Evolutionary conservation across 2,113 vertebrate species (phyloP).

Genomic region (Nipponia nippon): DNA sequence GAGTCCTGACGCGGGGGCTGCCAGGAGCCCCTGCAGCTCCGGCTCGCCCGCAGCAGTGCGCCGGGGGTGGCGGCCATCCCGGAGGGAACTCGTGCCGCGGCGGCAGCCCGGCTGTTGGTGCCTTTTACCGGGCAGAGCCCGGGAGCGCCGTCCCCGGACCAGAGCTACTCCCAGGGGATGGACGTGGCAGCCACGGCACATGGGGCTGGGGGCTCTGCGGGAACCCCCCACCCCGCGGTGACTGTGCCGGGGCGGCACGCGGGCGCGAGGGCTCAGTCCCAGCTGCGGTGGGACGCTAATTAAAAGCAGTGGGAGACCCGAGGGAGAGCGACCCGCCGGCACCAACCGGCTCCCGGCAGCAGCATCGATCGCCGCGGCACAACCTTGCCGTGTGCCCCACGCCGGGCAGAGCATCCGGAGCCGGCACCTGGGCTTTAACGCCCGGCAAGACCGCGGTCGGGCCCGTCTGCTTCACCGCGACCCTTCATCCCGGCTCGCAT

Average conservation of each 20-base stretch:
- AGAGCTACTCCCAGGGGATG: background rate
- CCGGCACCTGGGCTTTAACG: background rate
- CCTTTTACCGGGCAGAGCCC: background rate
- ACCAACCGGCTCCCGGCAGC: background rate
- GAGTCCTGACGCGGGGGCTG: background rate
- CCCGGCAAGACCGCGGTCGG: background rate
- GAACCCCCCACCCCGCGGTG: background rate
- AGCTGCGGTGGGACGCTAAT: background rate
- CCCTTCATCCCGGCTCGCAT: background rate
- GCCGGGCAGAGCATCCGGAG: background rate
- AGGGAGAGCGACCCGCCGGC: accelerated
- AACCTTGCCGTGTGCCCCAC: background rate
- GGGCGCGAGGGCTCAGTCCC: background rate
- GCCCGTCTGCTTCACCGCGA: background rate
- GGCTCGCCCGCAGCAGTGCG: background rate
- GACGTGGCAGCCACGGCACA: background rate
- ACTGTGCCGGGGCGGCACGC: accelerated
- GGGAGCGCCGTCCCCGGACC: background rate
- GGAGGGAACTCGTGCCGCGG: background rate
- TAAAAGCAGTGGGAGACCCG: accelerated
- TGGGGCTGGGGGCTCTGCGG: background rate
- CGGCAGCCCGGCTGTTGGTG: background rate
- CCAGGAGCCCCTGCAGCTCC: background rate
- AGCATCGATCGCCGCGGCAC: accelerated
- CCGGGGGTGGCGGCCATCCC: background rate